phyloP scores from a whole-genome alignment of 2,113 vertebrate species.

The Caloenas nicobarica region DNA sequence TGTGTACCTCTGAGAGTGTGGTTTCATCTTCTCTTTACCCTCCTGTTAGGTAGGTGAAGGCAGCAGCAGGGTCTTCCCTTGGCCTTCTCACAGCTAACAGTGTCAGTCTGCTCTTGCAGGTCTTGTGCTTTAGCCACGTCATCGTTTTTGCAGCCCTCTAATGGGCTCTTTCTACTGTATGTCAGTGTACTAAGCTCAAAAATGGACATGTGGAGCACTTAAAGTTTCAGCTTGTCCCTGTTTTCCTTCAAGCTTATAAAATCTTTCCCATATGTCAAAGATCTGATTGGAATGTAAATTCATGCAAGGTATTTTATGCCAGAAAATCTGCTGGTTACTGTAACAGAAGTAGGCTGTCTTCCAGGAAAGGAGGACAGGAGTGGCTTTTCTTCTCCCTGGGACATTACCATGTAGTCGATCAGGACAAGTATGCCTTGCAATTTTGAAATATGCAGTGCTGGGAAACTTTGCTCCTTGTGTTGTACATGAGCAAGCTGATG shows the following conservation, averaged over 20 bases:
- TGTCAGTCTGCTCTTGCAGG: background rate
- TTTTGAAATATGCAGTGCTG: background rate
- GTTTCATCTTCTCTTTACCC: background rate
- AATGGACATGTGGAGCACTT: background rate
- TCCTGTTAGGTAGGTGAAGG: background rate
- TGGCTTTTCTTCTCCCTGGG: background rate
- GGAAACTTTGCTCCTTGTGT: background rate
- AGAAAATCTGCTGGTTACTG: background rate
- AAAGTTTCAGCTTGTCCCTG: background rate
- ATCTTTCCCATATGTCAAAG: background rate
- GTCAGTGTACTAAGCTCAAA: background rate
- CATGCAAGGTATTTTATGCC: background rate
- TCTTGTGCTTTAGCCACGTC: background rate
- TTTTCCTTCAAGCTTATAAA: background rate
- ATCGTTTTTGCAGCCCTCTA: background rate
- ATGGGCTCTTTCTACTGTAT: background rate
- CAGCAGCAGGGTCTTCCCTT: background rate
- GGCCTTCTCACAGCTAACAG: background rate
- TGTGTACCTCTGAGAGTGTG: background rate
- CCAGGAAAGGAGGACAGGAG: background rate
- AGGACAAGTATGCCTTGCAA: background rate
- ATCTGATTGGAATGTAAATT: background rate
- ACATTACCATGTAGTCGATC: background rate
- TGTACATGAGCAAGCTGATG: background rate
- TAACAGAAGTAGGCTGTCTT: background rate